Base-by-base conservation (phyloP, 1,140 invertebrate genomes). In the Cryptotermes secundus region DNA sequence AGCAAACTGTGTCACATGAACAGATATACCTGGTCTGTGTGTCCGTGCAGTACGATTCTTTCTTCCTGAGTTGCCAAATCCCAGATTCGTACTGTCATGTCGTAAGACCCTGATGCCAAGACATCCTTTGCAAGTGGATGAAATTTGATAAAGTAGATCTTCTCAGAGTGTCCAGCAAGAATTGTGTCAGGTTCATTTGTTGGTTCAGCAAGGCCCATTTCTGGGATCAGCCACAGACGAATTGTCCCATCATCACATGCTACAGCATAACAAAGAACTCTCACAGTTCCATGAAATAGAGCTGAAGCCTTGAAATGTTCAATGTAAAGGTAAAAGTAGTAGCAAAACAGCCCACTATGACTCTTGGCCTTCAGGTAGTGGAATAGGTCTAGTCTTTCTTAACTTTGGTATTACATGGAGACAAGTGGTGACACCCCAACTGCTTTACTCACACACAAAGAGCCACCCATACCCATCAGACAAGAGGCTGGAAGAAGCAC, bases 231-330 rank as follows among this genome's bases (percentile, higher is more conserved):
- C 97, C 97, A 99, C 42, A 98, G 89, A 86, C 95, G 93, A 53
- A 99, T 93, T 82, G 94, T 93, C n/a, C 97, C 97, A 90, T 98
- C 96, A 88, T 98, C 97, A 88, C 96, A 98, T 36, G 94, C 97
- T 94, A 87, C 16, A 72, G 16, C 9, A 72, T 19, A 72, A 31
- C 26, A 72, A 72, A 31, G 19, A 49, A 16, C 1, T 1, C 14
- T 19, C 45, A 49, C 45, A 49, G 45, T 49, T 49, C 45, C 3
- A 19, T 49, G 14, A 49, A 49, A 19, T 14, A 49, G 45, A 49
- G n/a, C 19, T 38, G 12, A 49, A 49, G 19, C 45, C 4, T n/a
- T n/a, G n/a, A n/a, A n/a, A 42, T 42, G 16, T 42, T 42, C 38
- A 42, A 9, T 42, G 38, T 14, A 42, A 42, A 42, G 16, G 16